phyloP scores from a whole-genome alignment of 2,113 vertebrate species.

The Motacilla tschutschensis region DNA sequence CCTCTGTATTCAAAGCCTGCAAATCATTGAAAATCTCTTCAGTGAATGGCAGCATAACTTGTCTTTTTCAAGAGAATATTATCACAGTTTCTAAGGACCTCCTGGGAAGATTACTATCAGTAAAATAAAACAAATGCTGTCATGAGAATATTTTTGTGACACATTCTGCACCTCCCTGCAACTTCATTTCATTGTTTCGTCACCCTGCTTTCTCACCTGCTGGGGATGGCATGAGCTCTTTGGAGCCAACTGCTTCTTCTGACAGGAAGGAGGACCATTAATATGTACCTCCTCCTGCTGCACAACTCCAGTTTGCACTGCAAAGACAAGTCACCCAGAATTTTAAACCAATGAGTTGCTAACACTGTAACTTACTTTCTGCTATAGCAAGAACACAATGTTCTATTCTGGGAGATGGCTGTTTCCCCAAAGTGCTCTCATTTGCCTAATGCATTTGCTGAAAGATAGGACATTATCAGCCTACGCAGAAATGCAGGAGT shows the following conservation, averaged over 20 bases:
- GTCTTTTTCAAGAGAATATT: not conserved
- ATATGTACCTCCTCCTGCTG: not conserved
- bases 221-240: accelerated
- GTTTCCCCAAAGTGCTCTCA: not conserved
- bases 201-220: not conserved
- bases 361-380: not conserved
- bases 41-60: not conserved
- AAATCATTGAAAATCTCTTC: not conserved
- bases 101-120: not conserved
- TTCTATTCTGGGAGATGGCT: constrained; percentile 46
- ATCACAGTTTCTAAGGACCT: not conserved
- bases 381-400: not conserved
- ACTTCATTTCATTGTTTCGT: not conserved
- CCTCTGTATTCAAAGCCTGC: not conserved
- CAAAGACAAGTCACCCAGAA: not conserved
- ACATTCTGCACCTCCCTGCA: not conserved
- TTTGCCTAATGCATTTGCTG: constrained; percentile 45
- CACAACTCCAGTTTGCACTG: not conserved
- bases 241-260: not conserved
- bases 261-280: not conserved
- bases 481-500: not conserved
- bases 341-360: not conserved
- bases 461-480: constrained; percentile 25
- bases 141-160: accelerated
- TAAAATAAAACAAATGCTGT: not conserved